Conservation (phyloP, 2,797 vertebrate species). For the Tarsius wallacei region DNA sequence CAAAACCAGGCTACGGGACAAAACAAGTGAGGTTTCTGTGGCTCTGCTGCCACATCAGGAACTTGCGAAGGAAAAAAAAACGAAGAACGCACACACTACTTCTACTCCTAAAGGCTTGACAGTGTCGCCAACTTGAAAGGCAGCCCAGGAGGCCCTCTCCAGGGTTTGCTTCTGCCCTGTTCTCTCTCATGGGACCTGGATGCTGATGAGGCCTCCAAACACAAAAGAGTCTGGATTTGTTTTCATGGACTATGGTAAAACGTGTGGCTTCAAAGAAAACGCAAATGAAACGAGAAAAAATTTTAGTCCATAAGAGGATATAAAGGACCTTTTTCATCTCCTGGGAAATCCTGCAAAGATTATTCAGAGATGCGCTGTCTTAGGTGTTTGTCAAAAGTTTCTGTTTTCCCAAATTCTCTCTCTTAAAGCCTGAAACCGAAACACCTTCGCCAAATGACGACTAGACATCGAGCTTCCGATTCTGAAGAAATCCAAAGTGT, state of each 20-base stretch:
- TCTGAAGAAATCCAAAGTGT: background rate
- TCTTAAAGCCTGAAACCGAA: background rate
- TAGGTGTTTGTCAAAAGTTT: conserved; percentile 29
- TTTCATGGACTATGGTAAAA: conserved; percentile 49
- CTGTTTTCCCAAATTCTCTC: background rate
- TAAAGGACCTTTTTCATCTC: conserved; percentile 29
- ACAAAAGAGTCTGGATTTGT: conserved; percentile 46
- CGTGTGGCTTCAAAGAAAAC: conserved; percentile 60
- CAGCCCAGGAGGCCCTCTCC: background rate
- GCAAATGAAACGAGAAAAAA: conserved; percentile 55
- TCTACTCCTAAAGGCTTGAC: background rate
- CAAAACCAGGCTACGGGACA: background rate
- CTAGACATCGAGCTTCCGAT: background rate
- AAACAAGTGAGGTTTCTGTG: background rate
- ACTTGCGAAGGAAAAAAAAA: background rate
- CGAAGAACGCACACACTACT: background rate
- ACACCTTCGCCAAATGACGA: background rate
- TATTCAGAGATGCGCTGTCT: conserved; percentile 6
- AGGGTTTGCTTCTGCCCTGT: background rate
- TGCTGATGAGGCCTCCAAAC: background rate
- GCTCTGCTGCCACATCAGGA: background rate
- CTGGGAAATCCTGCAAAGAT: background rate
- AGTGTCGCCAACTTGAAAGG: background rate
- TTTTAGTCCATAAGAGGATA: conserved; percentile 1
- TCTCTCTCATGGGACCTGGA: background rate